phyloP scores from a whole-genome alignment of 2,113 vertebrate species.

The Capra hircus region DNA sequence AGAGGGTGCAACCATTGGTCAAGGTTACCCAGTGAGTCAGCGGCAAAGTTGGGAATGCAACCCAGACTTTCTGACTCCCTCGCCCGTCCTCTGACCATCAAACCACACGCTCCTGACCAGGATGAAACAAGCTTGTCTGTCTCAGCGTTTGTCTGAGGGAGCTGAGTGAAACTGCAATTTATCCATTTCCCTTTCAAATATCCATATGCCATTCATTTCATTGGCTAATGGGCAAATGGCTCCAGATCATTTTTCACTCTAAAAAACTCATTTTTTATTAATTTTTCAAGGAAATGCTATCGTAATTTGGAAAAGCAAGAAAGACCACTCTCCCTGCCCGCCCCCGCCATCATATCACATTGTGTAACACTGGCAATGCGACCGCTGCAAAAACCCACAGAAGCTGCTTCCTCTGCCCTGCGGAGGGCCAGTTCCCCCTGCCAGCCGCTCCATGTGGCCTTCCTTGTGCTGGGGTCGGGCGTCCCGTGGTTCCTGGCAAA shows the following conservation, averaged over 20 bases:
- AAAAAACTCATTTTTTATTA: slow-evolving; percentile 11
- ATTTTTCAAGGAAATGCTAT: slow-evolving; percentile 33
- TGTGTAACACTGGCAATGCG: slow-evolving; percentile 15
- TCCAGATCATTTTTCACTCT: slow-evolving; percentile 16
- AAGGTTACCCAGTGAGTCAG: slow-evolving; percentile 64
- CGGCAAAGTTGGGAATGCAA: slow-evolving; percentile 58
- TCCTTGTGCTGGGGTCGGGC: slow-evolving; percentile 48
- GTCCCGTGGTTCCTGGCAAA: slow-evolving; percentile 56
- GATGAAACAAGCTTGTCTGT: slow-evolving; percentile 45
- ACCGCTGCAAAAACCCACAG: slow-evolving; percentile 32
- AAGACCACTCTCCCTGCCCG: not conserved
- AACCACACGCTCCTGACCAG: slow-evolving; percentile 59
- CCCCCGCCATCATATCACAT: not conserved
- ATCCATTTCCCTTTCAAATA: not conserved
- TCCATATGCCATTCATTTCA: slow-evolving; percentile 9
- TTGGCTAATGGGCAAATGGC: not conserved
- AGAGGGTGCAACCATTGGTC: slow-evolving; percentile 52
- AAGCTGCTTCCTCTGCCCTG: slow-evolving; percentile 25
- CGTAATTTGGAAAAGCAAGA: slow-evolving; percentile 31
- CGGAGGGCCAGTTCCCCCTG: not conserved
- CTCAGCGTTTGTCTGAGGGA: not conserved
- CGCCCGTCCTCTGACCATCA: slow-evolving; percentile 51
- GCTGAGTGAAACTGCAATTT: not conserved
- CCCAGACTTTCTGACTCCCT: slow-evolving; percentile 74
- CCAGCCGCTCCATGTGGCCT: slow-evolving; percentile 56